Evolutionary conservation across 2,888 invertebrate genomes (phyloP).

Genomic region (Helobdella robusta): DNA sequence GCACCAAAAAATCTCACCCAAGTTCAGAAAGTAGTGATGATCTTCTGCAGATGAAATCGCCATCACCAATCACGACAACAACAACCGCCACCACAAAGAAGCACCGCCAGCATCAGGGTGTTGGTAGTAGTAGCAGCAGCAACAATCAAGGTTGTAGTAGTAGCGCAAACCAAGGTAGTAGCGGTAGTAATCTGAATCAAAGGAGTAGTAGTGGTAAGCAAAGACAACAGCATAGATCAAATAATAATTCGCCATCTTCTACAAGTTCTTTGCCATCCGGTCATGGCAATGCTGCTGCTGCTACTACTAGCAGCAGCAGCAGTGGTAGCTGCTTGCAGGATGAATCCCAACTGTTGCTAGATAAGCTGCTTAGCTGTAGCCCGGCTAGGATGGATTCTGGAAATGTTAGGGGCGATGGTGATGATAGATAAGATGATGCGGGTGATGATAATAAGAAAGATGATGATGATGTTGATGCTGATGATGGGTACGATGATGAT

Average conservation of each 20-base stretch:
- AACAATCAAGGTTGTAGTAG: no score
- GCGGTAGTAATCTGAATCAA: no score
- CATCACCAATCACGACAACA: no score
- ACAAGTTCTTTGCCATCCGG: background rate
- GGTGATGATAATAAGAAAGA: background rate
- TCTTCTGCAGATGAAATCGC: slow-evolving; percentile 39
- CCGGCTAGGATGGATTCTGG: no score
- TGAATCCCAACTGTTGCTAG: background rate
- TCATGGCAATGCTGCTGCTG: background rate
- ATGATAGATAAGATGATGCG: slow-evolving; percentile 4
- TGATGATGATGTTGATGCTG: background rate
- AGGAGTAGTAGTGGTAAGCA: no score
- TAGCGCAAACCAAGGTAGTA: no score
- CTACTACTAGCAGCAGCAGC: background rate
- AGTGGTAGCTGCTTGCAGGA: background rate
- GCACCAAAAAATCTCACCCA: no score
- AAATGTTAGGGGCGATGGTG: slow-evolving; percentile 9
- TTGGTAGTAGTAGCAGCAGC: slow-evolving; percentile 27
- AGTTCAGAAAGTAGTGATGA: slow-evolving; percentile 32
- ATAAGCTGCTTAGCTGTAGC: background rate
- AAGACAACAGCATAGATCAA: background rate
- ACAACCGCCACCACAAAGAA: background rate
- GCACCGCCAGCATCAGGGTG: slow-evolving; percentile 37
- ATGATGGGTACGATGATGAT: background rate
- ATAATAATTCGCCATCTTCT: background rate